A percentile compares a stretch with the other conserved stretches of the same genome.
These are phyloP conservation scores for Aquatica leii DNA, from an alignment of 2,888 invertebrate genomes.

Conservation along the genomic window DNA sequence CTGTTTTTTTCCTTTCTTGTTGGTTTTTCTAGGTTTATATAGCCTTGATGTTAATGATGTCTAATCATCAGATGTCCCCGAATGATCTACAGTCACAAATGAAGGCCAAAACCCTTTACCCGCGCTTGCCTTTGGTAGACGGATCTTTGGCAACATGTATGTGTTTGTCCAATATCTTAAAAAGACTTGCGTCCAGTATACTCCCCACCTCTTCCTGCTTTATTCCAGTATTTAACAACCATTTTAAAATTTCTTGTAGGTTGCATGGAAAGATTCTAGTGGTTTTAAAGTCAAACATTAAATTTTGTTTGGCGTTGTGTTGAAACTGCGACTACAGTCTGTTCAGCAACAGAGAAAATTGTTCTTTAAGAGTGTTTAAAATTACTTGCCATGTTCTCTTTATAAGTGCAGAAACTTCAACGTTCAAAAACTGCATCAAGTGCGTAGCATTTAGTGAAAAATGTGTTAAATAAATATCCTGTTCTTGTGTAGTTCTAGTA, in stretches of 20 bases:
- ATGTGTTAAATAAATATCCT: background rate
- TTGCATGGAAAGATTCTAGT: background rate
- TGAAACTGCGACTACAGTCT: no score
- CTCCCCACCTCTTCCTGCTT: no score
- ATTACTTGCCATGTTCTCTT: no score
- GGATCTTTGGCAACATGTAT: background rate
- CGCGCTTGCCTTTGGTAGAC: background rate
- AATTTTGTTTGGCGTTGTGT: no score
- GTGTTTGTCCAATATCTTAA: background rate
- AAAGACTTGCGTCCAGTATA: no score
- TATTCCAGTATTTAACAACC: no score
- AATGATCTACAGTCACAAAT: background rate
- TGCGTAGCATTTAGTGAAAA: background rate
- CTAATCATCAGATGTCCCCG: no score
- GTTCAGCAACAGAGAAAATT: no score
- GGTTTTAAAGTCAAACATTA: no score
- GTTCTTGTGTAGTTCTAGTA: background rate
- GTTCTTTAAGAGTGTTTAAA: no score
- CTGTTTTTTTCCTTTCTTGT: background rate
- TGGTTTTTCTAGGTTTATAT: no score
- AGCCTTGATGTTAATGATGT: no score
- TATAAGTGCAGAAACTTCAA: background rate
- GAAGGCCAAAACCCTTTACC: background rate
- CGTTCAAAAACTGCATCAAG: background rate
- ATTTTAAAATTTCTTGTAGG: background rate